Evolutionary conservation across 2,888 invertebrate genomes (phyloP).

Genomic region (Drosophila mettleri): DNA sequence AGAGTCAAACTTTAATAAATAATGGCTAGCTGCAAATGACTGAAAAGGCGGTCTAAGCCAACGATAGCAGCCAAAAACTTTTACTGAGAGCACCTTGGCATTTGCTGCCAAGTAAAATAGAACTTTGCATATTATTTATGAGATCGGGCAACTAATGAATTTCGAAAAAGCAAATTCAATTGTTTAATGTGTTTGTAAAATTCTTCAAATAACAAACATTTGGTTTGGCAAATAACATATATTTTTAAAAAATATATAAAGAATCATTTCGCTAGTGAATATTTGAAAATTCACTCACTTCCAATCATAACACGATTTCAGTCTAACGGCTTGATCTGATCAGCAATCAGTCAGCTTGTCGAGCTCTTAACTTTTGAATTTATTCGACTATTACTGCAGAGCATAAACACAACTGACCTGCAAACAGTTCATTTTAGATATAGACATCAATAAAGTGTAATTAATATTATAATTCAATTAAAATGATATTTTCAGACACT

Average conservation of each 20-base stretch:
- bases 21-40: constrained; percentile 37
- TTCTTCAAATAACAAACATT: too few relatives aligned
- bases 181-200: background rate
- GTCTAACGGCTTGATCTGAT: too few relatives aligned
- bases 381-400: background rate
- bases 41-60: background rate
- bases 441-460: background rate
- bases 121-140: background rate
- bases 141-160: background rate
- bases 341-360: background rate
- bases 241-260: too few relatives aligned
- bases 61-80: constrained; percentile 20
- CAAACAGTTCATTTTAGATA: constrained; percentile 1
- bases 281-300: too few relatives aligned
- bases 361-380: background rate
- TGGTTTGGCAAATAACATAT: background rate
- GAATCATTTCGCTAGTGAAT: too few relatives aligned
- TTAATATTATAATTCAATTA: constrained; percentile 9
- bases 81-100: background rate
- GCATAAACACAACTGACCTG: background rate
- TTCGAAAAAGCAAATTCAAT: background rate
- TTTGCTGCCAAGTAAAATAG: background rate
- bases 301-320: too few relatives aligned
- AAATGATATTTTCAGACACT: constrained; percentile 8
- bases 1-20: constrained; percentile 59